phyloP scores from a whole-genome alignment of 2,797 vertebrate genomes.

The Zalophus californianus region DNA sequence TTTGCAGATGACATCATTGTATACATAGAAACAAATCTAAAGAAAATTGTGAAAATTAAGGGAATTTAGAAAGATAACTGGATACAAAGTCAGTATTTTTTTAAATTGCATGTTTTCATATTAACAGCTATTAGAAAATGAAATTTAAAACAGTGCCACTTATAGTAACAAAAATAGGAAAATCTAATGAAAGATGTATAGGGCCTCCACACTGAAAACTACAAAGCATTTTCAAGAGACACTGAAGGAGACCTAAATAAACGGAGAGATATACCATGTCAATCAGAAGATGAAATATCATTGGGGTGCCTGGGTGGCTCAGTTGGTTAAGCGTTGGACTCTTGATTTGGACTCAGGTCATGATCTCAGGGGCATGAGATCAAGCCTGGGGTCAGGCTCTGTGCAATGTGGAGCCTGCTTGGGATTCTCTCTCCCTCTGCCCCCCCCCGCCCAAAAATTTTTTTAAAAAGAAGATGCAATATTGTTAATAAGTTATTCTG shows the following conservation, averaged over 20 bases:
- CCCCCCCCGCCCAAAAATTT: too few relatives aligned
- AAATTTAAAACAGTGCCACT: not conserved
- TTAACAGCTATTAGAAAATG: not conserved
- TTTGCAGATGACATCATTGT: not conserved
- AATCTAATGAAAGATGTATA: not conserved
- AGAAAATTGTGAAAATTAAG: not conserved
- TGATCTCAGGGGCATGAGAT: not conserved
- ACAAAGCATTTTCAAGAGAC: not conserved
- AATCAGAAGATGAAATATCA: not conserved
- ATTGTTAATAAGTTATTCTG: not conserved
- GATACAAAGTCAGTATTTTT: not conserved
- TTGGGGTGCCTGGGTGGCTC: not conserved
- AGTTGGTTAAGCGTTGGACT: not conserved
- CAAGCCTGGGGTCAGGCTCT: rapidly evolving
- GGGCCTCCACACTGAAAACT: not conserved
- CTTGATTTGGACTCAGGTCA: not conserved
- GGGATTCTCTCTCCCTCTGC: not conserved
- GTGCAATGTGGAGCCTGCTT: too few relatives aligned
- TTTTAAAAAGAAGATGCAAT: too few relatives aligned
- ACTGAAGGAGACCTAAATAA: not conserved
- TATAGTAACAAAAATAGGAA: slow-evolving; percentile 26
- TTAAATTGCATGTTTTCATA: not conserved
- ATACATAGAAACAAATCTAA: not conserved
- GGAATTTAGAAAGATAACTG: not conserved
- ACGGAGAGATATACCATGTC: not conserved